Evolutionary conservation across 2,888 invertebrate species (phyloP).

Genomic region (Mallateleia sp.): DNA sequence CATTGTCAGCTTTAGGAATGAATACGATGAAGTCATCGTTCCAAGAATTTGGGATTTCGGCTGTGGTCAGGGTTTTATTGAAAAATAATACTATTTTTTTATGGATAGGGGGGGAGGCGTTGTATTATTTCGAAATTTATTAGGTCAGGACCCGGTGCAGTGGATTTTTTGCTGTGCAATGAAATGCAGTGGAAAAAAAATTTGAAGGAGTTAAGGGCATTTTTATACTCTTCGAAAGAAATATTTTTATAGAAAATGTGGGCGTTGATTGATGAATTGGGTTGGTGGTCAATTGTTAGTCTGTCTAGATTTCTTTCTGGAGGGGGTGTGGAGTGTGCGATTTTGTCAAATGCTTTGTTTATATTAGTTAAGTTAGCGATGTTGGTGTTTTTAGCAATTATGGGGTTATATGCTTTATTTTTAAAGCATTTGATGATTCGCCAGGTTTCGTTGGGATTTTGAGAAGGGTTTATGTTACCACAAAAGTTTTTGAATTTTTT

Average conservation of each 20-base stretch:
- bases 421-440: not conserved
- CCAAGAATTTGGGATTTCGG: not conserved
- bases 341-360: conserved; percentile 20
- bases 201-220: not conserved
- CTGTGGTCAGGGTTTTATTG: not conserved
- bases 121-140: not conserved
- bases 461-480: not conserved
- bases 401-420: not conserved
- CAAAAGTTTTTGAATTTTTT: not conserved
- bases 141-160: not conserved
- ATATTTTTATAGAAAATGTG: not conserved
- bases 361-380: not conserved
- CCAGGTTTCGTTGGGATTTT: not conserved
- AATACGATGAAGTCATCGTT: not conserved
- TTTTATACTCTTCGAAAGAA: not conserved
- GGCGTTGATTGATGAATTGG: too few relatives aligned
- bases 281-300: too few relatives aligned
- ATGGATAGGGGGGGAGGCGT: not conserved
- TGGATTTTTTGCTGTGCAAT: too few relatives aligned
- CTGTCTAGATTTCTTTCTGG: too few relatives aligned
- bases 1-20: conserved; percentile 18
- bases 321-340: not conserved
- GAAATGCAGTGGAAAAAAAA: too few relatives aligned
- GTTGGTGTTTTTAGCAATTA: not conserved
- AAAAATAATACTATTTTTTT: not conserved